These are phyloP conservation scores for Toxostoma redivivum DNA, from an alignment of 2,113 vertebrate species.

Conservation along the genomic window DNA sequence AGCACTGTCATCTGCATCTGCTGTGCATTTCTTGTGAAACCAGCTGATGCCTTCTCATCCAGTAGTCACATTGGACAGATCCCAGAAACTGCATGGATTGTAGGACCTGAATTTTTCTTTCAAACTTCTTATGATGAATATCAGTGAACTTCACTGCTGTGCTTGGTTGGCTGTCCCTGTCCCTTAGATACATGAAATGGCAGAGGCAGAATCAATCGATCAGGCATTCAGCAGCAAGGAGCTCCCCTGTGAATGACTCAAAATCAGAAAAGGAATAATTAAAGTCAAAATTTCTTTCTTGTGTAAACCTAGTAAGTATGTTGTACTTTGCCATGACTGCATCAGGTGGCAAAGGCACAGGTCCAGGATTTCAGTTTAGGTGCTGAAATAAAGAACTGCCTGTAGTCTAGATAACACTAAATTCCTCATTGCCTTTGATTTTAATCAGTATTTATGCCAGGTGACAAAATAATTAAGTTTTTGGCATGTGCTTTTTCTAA, in stretches of 20 bases:
- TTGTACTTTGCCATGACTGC: background rate
- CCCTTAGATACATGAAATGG: background rate
- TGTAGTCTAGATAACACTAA: background rate
- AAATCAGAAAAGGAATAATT: background rate
- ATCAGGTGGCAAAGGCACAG: background rate
- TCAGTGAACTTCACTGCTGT: background rate
- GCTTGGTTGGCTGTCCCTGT: background rate
- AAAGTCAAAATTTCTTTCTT: background rate
- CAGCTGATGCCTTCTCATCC: background rate
- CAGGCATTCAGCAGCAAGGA: background rate
- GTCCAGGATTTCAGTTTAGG: background rate
- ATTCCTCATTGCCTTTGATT: background rate
- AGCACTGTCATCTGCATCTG: background rate
- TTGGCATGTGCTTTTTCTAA: background rate
- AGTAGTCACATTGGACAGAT: background rate
- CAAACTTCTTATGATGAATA: background rate
- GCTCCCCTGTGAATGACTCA: background rate
- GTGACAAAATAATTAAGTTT: background rate
- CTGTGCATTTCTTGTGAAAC: background rate
- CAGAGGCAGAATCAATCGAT: background rate
- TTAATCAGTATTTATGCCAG: background rate
- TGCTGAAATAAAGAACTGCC: background rate
- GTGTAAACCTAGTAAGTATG: background rate
- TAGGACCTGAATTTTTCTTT: background rate
- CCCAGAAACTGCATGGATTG: background rate